Evolutionary conservation across 2,113 vertebrate species (phyloP), one percentile per base, ranked within the genome.

Genomic region (Alosa alosa): DNA sequence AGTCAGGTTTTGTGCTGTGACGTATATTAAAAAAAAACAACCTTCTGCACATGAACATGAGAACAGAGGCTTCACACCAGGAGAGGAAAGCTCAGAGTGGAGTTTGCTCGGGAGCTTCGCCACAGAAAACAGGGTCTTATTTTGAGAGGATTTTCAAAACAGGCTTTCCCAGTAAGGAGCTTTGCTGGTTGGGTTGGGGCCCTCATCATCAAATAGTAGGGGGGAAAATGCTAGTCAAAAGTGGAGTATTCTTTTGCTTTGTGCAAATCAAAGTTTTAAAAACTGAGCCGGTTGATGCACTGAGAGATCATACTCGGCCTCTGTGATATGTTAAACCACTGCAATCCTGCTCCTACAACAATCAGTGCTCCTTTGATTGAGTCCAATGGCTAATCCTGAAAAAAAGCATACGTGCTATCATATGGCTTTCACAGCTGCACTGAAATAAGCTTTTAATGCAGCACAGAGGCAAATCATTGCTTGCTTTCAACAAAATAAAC

Each of bases 81-180:
- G 81, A 85, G 81, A 83, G 85, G 86, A 88, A 57, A 81, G 86
- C 50, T 83, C 88, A 81, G 8, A 64, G 68, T 9, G 78, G 88
- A 84, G 89, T 89, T 87, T 81, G 87, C 17, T 44, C 68, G 2
- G 41, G 55, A 75, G 85, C 83, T 88, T 91, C 88, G 39, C 87
- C 86, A 88, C 86, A 84, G 11, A 41, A 52, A 78, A 81, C 84
- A 86, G 50, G 64, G 83, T 93, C 90, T 91, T 93, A 89, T 91
- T 94, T 92, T 89, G 89, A 94, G 90, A 93, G 92, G 93, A 93
- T 94, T 95, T 89, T 88, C 87, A 88, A 93, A 93, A 90, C 84
- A 92, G 92, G 92, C 94, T 91, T 78, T 92, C 90, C 83, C 87
- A 89, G 85, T 91, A 93, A 94, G 94, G 89, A 93, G 94, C 92